Evolutionary conservation across 2,113 vertebrate species (phyloP), one percentile per base, ranked within the genome.

Genomic region (Struthidea cinerea): DNA sequence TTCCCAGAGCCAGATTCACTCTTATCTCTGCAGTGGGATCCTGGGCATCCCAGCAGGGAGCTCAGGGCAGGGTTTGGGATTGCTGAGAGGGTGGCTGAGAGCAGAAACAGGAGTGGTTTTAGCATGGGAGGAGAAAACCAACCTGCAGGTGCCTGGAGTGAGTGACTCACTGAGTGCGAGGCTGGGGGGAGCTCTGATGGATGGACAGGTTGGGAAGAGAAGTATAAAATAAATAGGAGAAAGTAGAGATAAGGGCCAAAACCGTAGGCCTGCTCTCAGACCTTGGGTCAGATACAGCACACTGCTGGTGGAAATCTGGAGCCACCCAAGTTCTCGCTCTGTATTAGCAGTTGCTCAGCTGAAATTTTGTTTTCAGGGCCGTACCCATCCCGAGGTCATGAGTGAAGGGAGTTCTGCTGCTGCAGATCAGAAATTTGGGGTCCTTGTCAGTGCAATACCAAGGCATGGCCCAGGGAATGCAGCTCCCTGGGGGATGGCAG

Each of bases 241-340:
- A 61, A 37, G 32, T 2, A 32, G 18, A 78, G 22, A 20, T 5
- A 17, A 4, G 16, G 8, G 20, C 23, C 30, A 35, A 46, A 89
- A 3, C 6, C 2, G 0, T 3, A 50, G 41, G 5, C 1, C 33
- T 77, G 3, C n/a, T 27, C 0, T 19, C 15, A 11, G 39, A 7
- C 30, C 42, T 26, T 9, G 27, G 28, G 20, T 64, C 47, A 46
- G 19, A 3, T 4, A 4, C 23, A 52, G n/a, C 41, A 44, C 3
- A 2, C 16, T 35, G 56, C 23, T 35, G 26, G 7, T 10, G 24
- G 42, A 33, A n/a, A 50, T 21, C 10, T 50, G 77, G n/a, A 75
- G 69, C 39, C 56, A 39, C 3, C 26, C 41, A 37, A 57, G 15
- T 30, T 47, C 39, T 70, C 7, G 1, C 73, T 75, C 33, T 53